Percentiles rank a stretch among this genome's conserved stretches.
These are phyloP conservation scores for Agrilus mali DNA, from an alignment of 2,888 invertebrate genomes.

Conservation along the genomic window DNA sequence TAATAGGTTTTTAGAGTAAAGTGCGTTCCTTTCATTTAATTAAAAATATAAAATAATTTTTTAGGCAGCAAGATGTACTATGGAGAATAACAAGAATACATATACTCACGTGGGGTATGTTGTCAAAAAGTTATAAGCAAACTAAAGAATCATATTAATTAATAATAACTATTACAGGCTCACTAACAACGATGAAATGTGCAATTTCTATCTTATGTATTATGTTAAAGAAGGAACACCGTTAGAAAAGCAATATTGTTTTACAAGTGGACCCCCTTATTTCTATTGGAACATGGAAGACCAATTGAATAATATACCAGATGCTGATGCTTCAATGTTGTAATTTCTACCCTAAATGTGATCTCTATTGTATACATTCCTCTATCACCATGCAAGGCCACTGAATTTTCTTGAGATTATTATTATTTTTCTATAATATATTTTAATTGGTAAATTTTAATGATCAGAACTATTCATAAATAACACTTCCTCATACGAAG, in stretches of 20 bases:
- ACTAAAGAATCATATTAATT: background rate
- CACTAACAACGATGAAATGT: conserved; percentile 87
- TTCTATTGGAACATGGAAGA: conserved; percentile 68
- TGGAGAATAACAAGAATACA: conserved; percentile 59
- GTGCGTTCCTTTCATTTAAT: too few relatives aligned
- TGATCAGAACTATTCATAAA: too few relatives aligned
- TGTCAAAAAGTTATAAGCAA: too few relatives aligned
- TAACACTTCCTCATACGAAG: too few relatives aligned
- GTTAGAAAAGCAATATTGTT: conserved; percentile 68
- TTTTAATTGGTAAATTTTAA: too few relatives aligned
- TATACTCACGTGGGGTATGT: conserved; percentile 63
- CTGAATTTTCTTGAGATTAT: background rate
- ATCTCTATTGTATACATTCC: too few relatives aligned
- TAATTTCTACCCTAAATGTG: conserved; percentile 17
- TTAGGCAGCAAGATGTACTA: conserved; percentile 82
- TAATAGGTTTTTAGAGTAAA: too few relatives aligned
- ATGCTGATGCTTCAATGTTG: conserved; percentile 50
- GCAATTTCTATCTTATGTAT: conserved; percentile 92
- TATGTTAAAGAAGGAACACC: conserved; percentile 70
- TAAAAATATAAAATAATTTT: conserved; percentile 13
- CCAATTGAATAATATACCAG: conserved; percentile 62
- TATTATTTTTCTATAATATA: background rate
- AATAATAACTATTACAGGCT: conserved; percentile 37
- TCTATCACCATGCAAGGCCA: too few relatives aligned
- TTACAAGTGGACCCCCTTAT: conserved; percentile 68